Evolutionary conservation across 2,113 vertebrate genomes (phyloP).

Genomic region (Lichenostomus cassidix): DNA sequence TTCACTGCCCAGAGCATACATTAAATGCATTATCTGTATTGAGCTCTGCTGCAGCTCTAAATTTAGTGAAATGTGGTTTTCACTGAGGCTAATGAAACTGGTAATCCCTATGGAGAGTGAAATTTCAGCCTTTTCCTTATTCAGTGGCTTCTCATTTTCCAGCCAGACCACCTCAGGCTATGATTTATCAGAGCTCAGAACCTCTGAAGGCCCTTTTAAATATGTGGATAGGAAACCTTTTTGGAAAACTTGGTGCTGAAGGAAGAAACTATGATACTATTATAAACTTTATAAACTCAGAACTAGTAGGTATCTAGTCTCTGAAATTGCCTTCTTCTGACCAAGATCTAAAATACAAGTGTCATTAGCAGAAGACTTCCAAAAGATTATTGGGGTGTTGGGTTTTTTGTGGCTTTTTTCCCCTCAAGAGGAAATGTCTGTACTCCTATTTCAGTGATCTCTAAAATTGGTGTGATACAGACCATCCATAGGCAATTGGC

Average conservation of each 20-base stretch:
- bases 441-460: not conserved
- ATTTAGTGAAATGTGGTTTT: conserved; percentile 65
- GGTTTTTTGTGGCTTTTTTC: not conserved
- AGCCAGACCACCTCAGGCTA: conserved; percentile 16
- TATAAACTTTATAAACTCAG: not conserved
- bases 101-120: conserved; percentile 49
- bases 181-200: not conserved
- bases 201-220: not conserved
- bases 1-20: conserved; percentile 62
- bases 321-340: not conserved
- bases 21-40: conserved; percentile 58
- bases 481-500: not conserved
- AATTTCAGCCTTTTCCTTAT: conserved; percentile 53
- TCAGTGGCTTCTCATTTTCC: conserved; percentile 35
- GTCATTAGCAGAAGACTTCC: not conserved
- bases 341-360: not conserved
- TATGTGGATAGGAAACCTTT: not conserved
- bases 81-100: conserved; percentile 58
- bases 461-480: not conserved
- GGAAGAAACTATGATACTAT: not conserved
- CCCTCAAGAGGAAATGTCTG: not conserved
- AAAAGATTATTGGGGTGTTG: not conserved
- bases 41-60: conserved; percentile 55
- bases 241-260: not conserved
- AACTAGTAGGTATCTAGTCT: not conserved